These are phyloP conservation scores for Cliona cf. orientalis DNA, from an alignment of 37 sponge, comb jelly and placozoan species.

Conservation along the genomic window DNA sequence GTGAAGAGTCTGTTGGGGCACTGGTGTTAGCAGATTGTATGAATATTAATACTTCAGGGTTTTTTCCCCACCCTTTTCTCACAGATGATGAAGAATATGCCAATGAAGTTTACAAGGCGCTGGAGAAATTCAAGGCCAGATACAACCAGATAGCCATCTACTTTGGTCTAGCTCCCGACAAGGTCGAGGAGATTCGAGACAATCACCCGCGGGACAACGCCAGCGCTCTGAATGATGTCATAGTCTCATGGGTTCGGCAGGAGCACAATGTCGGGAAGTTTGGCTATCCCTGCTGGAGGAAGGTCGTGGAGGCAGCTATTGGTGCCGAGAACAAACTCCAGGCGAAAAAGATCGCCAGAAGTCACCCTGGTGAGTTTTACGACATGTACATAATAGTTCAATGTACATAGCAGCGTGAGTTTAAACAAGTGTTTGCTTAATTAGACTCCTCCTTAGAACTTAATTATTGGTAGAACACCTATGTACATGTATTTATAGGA, in stretches of 20 bases:
- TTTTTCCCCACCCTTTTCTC: too few relatives aligned
- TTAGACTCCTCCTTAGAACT: too few relatives aligned
- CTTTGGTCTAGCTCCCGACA: not conserved
- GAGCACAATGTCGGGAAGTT: constrained; percentile 3
- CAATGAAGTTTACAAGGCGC: too few relatives aligned
- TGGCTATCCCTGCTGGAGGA: constrained; percentile 22
- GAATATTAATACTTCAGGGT: too few relatives aligned
- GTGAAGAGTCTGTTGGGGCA: too few relatives aligned
- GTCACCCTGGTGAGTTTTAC: constrained; percentile 14
- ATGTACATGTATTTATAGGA: too few relatives aligned
- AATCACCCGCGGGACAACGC: not conserved
- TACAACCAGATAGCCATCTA: not conserved
- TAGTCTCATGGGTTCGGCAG: not conserved
- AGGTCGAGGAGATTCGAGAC: not conserved
- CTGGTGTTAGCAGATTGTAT: too few relatives aligned
- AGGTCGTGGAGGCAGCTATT: constrained; percentile 17
- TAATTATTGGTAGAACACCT: too few relatives aligned
- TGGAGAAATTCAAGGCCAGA: too few relatives aligned
- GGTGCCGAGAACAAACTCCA: constrained; percentile 5
- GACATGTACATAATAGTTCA: not conserved
- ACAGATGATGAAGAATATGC: too few relatives aligned
- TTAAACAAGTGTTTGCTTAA: not conserved
- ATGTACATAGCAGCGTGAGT: not conserved
- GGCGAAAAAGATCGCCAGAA: constrained; percentile 5
- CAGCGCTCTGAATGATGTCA: constrained; percentile 2